These are phyloP conservation scores for Clavelina lepadiformis DNA, from an alignment of 23 tunicate genomes.

Conservation along the genomic window DNA sequence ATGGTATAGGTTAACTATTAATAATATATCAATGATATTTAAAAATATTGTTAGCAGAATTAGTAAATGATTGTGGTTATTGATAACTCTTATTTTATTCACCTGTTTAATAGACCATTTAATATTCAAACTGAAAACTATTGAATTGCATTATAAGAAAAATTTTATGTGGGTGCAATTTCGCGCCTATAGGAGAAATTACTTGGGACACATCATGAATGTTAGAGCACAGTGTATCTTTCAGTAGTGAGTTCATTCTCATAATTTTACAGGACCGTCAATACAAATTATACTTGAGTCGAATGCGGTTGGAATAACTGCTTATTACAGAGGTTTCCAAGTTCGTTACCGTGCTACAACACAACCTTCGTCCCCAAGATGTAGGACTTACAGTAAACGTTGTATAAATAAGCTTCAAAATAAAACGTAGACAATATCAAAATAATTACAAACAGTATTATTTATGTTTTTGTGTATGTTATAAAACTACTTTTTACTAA, in stretches of 20 bases:
- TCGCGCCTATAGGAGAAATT: too few relatives aligned
- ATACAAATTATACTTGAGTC: constrained; percentile 39
- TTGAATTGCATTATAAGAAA: too few relatives aligned
- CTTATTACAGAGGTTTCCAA: constrained; percentile 31
- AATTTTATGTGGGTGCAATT: too few relatives aligned
- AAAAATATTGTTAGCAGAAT: too few relatives aligned
- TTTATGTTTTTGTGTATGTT: not conserved
- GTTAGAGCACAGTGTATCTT: too few relatives aligned
- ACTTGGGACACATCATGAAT: too few relatives aligned
- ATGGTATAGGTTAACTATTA: too few relatives aligned
- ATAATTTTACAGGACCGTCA: constrained; percentile 16
- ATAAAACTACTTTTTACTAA: not conserved
- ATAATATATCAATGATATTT: too few relatives aligned
- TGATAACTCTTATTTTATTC: too few relatives aligned
- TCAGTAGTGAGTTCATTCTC: not conserved
- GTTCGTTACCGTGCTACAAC: constrained; percentile 12
- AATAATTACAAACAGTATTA: constrained; percentile 5
- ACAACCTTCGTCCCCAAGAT: constrained; percentile 29
- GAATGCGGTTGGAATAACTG: constrained; percentile 27
- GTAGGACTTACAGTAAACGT: constrained; percentile 13
- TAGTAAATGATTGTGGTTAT: too few relatives aligned
- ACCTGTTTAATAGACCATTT: too few relatives aligned
- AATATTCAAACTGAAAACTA: too few relatives aligned
- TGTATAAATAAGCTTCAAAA: not conserved
- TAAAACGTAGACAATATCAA: not conserved